These are phyloP conservation scores for Ginglymostoma cirratum DNA, from an alignment of 2,113 vertebrate species.

Conservation along the genomic window DNA sequence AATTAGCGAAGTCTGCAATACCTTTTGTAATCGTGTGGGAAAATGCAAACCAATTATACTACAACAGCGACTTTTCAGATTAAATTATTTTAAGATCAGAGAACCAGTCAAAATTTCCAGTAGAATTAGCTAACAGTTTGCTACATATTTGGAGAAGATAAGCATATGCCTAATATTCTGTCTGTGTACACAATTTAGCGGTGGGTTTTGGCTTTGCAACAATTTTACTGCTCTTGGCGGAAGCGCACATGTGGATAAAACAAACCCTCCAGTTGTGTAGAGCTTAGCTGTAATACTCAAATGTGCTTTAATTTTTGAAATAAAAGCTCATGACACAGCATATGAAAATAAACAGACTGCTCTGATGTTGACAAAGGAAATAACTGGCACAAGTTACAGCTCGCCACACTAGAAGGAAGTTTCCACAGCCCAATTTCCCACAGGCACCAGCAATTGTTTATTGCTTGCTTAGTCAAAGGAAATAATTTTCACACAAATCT, in stretches of 20 bases:
- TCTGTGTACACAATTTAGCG: conserved; percentile 38
- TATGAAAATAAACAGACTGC: conserved; percentile 38
- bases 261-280: conserved; percentile 39
- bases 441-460: conserved; percentile 41
- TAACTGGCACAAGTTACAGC: conserved; percentile 35
- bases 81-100: conserved; percentile 27
- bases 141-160: conserved; percentile 42
- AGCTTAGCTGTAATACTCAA: conserved; percentile 39
- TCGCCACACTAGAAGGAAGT: conserved; percentile 41
- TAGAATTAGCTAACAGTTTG: conserved; percentile 19
- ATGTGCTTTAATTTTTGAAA: conserved; percentile 37
- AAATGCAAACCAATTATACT: neutral
- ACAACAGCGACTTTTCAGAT: neutral
- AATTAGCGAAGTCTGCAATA: neutral
- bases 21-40: conserved; percentile 15
- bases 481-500: conserved; percentile 28
- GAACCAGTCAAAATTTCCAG: neutral
- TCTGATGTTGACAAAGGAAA: conserved; percentile 39
- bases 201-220: conserved; percentile 40
- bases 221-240: conserved; percentile 43
- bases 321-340: conserved; percentile 10
- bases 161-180: conserved; percentile 44
- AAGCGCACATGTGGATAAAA: conserved; percentile 36
- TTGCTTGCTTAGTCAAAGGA: conserved; percentile 31
- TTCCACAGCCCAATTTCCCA: conserved; percentile 40